A percentile compares a stretch with the other conserved stretches of the same genome.
Conservation (phyloP, 2,888 invertebrate genomes). For the Frankliniella intonsa region DNA sequence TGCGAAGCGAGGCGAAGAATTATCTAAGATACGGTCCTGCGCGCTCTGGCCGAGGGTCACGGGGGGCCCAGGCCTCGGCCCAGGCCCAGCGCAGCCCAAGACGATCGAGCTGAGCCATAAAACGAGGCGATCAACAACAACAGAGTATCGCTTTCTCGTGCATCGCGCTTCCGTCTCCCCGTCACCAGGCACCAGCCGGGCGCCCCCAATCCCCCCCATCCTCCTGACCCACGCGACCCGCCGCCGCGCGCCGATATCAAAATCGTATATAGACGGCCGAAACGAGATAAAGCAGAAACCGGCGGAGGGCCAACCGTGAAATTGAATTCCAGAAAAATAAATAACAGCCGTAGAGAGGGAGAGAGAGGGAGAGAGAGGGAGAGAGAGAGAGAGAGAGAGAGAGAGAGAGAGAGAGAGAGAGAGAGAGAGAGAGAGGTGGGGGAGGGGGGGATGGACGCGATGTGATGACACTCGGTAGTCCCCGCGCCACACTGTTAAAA, state of each 20-base stretch:
- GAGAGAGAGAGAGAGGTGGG: conserved; percentile 31
- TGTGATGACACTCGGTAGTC: too few species aligned
- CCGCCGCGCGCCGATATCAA: background rate
- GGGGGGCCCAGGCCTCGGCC: too few species aligned
- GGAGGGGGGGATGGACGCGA: background rate
- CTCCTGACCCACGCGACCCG: background rate
- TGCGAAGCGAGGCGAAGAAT: too few species aligned
- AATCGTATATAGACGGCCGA: conserved; percentile 9
- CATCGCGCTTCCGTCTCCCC: background rate
- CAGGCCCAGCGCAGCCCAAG: background rate
- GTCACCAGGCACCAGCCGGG: conserved; percentile 21
- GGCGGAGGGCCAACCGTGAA: background rate
- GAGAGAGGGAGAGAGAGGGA: background rate
- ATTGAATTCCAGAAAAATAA: conserved; percentile 7
- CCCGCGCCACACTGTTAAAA: too few species aligned
- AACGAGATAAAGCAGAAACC: background rate
- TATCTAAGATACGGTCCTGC: too few species aligned
- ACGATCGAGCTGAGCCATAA: conserved; percentile 14
- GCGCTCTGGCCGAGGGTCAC: too few species aligned
- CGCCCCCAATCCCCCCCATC: background rate
- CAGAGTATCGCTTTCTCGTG: background rate
- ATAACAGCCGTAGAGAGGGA: background rate
- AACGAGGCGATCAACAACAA: background rate
- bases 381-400: conserved; percentile 27
- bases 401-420: conserved; percentile 33